Conservation (phyloP, 2,888 invertebrate species). For the Aproaerema taeniolella region DNA sequence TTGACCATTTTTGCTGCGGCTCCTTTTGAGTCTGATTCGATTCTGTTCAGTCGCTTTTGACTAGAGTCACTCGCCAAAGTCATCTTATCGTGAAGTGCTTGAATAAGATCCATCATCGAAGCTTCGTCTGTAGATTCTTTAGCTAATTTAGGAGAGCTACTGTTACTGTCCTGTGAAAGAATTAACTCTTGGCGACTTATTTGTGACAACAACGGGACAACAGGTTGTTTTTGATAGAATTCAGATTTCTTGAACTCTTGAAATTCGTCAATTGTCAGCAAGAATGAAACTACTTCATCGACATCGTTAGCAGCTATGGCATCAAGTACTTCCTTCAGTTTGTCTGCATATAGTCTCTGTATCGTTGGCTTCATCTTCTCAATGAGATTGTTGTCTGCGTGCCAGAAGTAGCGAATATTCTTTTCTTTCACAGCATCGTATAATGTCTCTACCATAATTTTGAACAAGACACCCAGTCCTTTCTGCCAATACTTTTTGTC, state of each 20-base stretch:
- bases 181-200: slow-evolving; percentile 7
- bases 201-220: not conserved
- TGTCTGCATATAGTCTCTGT: slow-evolving; percentile 42
- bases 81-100: slow-evolving; percentile 22
- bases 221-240: slow-evolving; percentile 36
- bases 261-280: slow-evolving; percentile 45
- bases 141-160: not conserved
- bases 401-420: slow-evolving; percentile 57
- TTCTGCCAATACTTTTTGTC: slow-evolving; percentile 52
- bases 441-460: slow-evolving; percentile 49
- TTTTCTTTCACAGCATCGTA: slow-evolving; percentile 39
- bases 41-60: slow-evolving; percentile 1
- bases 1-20: not conserved
- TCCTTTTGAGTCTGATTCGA: not conserved
- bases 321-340: slow-evolving; percentile 49
- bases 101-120: slow-evolving; percentile 24
- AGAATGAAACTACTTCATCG: slow-evolving; percentile 34
- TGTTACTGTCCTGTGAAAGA: slow-evolving; percentile 2
- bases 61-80: too few species aligned
- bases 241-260: slow-evolving; percentile 41
- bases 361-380: slow-evolving; percentile 41
- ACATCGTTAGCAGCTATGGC: slow-evolving; percentile 48
- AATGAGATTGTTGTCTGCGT: slow-evolving; percentile 50
- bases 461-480: slow-evolving; percentile 43
- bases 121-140: slow-evolving; percentile 6